Evolutionary conservation across 2,888 invertebrate species (phyloP).

Genomic region (Pocota personata): DNA sequence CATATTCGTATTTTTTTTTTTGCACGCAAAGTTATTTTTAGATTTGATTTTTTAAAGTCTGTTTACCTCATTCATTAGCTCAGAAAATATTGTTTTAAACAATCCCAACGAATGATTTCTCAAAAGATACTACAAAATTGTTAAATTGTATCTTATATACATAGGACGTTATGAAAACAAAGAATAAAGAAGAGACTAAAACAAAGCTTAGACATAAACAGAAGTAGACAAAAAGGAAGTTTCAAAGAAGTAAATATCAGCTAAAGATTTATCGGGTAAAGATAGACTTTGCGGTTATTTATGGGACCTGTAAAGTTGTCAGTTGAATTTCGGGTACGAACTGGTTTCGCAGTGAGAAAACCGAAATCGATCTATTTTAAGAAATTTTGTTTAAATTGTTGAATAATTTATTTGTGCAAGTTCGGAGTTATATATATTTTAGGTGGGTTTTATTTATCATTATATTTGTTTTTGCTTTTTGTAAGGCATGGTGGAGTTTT

Average conservation of each 20-base stretch:
- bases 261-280: background rate
- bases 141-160: background rate
- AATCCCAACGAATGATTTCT: background rate
- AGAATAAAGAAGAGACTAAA: background rate
- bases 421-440: slow-evolving; percentile 1
- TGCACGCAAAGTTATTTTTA: slow-evolving; percentile 10
- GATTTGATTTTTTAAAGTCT: slow-evolving; percentile 17
- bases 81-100: background rate
- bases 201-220: background rate
- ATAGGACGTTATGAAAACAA: background rate
- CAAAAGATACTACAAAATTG: background rate
- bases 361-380: slow-evolving; percentile 18
- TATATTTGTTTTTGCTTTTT: background rate
- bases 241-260: background rate
- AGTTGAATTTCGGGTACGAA: background rate
- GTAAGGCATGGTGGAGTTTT: background rate
- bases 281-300: background rate
- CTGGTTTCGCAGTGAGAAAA: slow-evolving; percentile 2
- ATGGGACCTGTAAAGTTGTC: background rate
- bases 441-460: slow-evolving; percentile 1
- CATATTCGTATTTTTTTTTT: background rate
- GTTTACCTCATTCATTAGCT: slow-evolving; percentile 28
- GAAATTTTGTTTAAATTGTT: background rate
- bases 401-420: slow-evolving; percentile 17
- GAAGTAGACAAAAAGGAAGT: background rate